Conservation (phyloP, 1,140 invertebrate species). For the Drosophila hydei region DNA sequence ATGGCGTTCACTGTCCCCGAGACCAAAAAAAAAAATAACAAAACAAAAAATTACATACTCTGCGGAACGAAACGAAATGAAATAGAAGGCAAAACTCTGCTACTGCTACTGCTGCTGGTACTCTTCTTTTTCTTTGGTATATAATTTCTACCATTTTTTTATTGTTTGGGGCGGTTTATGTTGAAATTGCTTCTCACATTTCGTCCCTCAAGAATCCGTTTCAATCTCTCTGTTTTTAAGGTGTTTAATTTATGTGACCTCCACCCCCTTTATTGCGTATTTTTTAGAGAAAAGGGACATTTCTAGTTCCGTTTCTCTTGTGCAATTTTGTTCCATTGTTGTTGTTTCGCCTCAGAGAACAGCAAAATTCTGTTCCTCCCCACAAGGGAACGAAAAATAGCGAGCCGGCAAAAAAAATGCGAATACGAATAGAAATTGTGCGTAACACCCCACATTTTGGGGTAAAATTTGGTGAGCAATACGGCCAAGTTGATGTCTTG, state of each 20-base stretch:
- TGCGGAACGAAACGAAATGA: constrained; percentile 72
- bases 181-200: constrained; percentile 6
- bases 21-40: constrained; percentile 46
- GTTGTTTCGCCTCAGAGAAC: constrained; percentile 10
- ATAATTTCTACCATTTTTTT: constrained; percentile 41
- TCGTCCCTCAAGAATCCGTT: background rate
- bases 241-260: background rate
- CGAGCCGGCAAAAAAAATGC: constrained; percentile 8
- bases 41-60: constrained; percentile 48
- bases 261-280: background rate
- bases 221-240: constrained; percentile 12
- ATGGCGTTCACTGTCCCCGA: constrained; percentile 69
- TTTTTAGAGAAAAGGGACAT: background rate
- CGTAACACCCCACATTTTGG: constrained; percentile 46
- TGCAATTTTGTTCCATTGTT: constrained; percentile 10
- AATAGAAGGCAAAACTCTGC: constrained; percentile 56
- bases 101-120: constrained; percentile 31
- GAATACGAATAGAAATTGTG: constrained; percentile 15
- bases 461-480: constrained; percentile 51
- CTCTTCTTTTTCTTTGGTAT: constrained; percentile 50
- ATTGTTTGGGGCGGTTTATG: constrained; percentile 33
- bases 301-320: constrained; percentile 19
- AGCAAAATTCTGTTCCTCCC: background rate
- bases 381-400: background rate
- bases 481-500: constrained; percentile 21